Evolutionary conservation across 2,888 invertebrate genomes (phyloP), one percentile per base, ranked within the genome.

Genomic region (Pelosia muscerda): DNA sequence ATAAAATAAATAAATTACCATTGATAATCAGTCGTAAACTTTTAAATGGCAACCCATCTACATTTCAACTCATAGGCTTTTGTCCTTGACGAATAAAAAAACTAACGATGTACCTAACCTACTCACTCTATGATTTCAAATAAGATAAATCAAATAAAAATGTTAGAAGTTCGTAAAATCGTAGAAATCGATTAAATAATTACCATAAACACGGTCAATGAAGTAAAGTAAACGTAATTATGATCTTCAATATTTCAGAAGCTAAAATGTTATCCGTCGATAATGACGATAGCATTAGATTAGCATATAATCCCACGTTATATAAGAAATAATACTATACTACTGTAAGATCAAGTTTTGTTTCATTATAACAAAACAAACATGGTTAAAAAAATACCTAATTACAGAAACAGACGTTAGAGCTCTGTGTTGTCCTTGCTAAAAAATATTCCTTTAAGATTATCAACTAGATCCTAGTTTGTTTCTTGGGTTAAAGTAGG

Each of bases 401-500:
- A 6, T 19, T 42, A 19, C 19, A 19, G 15, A 15, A 15, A 42
- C 38, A 4, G 3, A 19, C 19, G 31, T 2, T 42, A 10, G 19
- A 10, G 8, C 28, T 42, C 38, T 42, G 49, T 19, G 15, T 10
- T 31, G n/a, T 49, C 26, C 15, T 3, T 49, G 19, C 58, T 68
- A 34, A 63, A 69, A 71, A 63, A 53, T 31, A n/a, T 34, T 34
- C 26, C 15, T 23, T 56, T 49, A 19, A 38, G 10, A 6, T 68
- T 42, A 59, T 54, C 64, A 71, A 58, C 65, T 58, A 74, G 66
- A 73, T 76, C 73, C 71, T n/a, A 49, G n/a, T 49, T 49, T n/a
- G n/a, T 49, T n/a, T 71, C 57, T 73, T 72, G 68, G 65, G 65
- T 68, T 74, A 74, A 81, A 77, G 75, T 79, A 78, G 81, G 81